These are phyloP conservation scores for Ochotona curzoniae DNA, from an alignment of 2,113 vertebrate genomes.

Conservation along the genomic window DNA sequence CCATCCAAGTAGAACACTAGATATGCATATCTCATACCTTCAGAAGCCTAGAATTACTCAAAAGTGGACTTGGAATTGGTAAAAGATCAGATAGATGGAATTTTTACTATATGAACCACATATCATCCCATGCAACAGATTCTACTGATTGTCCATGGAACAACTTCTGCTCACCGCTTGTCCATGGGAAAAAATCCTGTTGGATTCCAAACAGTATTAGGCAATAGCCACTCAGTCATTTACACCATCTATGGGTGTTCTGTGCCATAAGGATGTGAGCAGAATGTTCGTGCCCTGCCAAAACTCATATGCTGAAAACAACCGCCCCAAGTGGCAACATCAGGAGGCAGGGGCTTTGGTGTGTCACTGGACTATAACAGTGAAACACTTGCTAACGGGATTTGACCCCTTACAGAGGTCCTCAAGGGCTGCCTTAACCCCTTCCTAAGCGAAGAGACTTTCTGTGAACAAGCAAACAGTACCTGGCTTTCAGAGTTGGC, in stretches of 20 bases:
- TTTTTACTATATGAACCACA: constrained; percentile 3
- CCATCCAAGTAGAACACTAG: not conserved
- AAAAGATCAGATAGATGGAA: not conserved
- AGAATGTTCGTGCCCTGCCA: not conserved
- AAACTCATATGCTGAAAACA: not conserved
- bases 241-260: not conserved
- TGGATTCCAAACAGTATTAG: not conserved
- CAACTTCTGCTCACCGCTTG: not conserved
- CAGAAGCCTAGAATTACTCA: not conserved
- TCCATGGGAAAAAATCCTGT: not conserved
- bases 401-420: not conserved
- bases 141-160: not conserved
- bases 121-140: not conserved
- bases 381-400: not conserved
- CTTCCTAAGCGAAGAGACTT: accelerated
- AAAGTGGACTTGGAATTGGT: not conserved
- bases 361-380: too few relatives aligned
- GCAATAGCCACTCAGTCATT: not conserved
- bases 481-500: not conserved
- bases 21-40: not conserved
- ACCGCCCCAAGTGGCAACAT: not conserved
- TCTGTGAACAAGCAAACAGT: not conserved
- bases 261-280: not conserved
- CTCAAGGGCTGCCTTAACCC: not conserved
- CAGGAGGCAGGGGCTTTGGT: not conserved